phyloP scores from a whole-genome alignment of 2,797 vertebrate genomes.

The Chrosomus eos region DNA sequence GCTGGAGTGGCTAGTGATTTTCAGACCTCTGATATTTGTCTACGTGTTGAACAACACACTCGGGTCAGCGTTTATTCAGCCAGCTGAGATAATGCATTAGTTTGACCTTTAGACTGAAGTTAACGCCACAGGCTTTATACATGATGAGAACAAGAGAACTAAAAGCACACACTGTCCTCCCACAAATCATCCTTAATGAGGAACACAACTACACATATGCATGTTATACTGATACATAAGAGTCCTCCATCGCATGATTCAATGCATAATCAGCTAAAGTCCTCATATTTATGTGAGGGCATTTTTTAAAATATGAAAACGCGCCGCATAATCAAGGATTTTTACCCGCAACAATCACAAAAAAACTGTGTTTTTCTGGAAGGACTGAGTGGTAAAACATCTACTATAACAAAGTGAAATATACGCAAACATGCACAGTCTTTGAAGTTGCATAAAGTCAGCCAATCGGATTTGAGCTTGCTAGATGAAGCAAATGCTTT shows the following conservation, averaged over 20 bases:
- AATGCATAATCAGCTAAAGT: too few species aligned
- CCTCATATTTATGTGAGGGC: too few species aligned
- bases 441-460: not conserved
- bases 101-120: conserved; percentile 11
- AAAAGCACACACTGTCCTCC: not conserved
- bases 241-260: too few species aligned
- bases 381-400: too few species aligned
- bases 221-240: not conserved
- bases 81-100: conserved; percentile 9
- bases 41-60: conserved; percentile 6
- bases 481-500: not conserved
- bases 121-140: not conserved
- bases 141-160: not conserved
- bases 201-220: not conserved
- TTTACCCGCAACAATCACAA: too few species aligned
- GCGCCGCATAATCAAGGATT: too few species aligned
- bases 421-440: too few species aligned
- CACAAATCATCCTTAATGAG: conserved; percentile 9
- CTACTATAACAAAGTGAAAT: not conserved
- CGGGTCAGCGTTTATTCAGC: not conserved
- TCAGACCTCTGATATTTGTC: not conserved
- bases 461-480: not conserved
- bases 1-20: not conserved
- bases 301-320: too few species aligned
- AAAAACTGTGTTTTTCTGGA: too few species aligned